phyloP scores from a whole-genome alignment of 2,113 vertebrate species.

The Elgaria multicarinata region DNA sequence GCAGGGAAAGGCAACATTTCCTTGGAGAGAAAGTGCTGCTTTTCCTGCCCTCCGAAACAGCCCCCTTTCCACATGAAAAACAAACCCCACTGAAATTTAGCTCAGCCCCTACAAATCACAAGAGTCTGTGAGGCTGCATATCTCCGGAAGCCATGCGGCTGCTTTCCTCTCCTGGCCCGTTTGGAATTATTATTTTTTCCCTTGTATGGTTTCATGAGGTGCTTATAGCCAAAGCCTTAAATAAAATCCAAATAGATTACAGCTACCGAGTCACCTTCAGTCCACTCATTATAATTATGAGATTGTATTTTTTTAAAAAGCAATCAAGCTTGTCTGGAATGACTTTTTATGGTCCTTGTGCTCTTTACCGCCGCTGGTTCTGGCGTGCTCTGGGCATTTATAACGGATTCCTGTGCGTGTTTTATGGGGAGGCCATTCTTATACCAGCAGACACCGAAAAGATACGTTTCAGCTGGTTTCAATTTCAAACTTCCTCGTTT shows the following conservation, averaged over 20 bases:
- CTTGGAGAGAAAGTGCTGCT: too few relatives aligned
- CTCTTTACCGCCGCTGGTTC: background rate
- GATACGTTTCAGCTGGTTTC: background rate
- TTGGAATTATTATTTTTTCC: constrained; percentile 53
- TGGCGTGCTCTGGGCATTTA: constrained; percentile 38
- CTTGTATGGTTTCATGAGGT: constrained; percentile 43
- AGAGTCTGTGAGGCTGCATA: background rate
- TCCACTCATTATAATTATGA: constrained; percentile 58
- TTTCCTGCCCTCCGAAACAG: background rate
- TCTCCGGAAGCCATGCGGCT: constrained; percentile 33
- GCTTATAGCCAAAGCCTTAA: constrained; percentile 62
- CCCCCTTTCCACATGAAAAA: background rate
- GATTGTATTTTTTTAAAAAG: constrained; percentile 13
- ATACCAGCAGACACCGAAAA: constrained; percentile 13
- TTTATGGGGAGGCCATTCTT: constrained; percentile 1
- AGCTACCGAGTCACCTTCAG: constrained; percentile 41
- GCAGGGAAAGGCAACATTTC: background rate
- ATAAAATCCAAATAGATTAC: constrained; percentile 62
- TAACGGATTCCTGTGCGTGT: constrained; percentile 28
- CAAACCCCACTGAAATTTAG: background rate
- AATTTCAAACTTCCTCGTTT: constrained; percentile 4
- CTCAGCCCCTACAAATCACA: background rate
- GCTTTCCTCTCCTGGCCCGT: constrained; percentile 48
- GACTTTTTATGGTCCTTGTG: constrained; percentile 40
- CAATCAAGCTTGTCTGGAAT: constrained; percentile 42